Evolutionary conservation across 2,113 vertebrate species (phyloP).

Genomic region (Oncorhynchus mykiss): DNA sequence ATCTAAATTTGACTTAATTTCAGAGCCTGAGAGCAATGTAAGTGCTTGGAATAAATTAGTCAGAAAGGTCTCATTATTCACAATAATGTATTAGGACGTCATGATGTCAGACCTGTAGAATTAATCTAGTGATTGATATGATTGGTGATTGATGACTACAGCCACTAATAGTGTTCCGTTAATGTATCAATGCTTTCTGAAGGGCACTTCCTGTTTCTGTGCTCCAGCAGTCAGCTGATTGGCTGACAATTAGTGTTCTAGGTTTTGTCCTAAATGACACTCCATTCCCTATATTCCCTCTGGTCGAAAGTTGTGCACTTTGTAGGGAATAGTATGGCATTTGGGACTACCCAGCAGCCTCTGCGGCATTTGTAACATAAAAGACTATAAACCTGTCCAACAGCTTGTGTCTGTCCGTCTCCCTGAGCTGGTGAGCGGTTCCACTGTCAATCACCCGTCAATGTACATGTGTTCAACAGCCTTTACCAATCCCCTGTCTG

Average conservation of each 20-base stretch:
- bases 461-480: conserved; percentile 6
- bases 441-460: conserved; percentile 7
- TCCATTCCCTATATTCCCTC: no score
- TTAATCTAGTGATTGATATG: conserved; percentile 37
- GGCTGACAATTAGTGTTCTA: conserved; percentile 29
- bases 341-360: conserved; percentile 5
- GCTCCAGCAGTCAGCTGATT: conserved; percentile 27
- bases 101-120: conserved; percentile 20
- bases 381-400: conserved; percentile 2
- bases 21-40: conserved; percentile 21
- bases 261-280: neutral
- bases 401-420: conserved; percentile 9
- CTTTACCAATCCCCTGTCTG: neutral
- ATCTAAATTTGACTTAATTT: conserved; percentile 21
- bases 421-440: conserved; percentile 2
- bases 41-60: conserved; percentile 18
- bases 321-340: no score
- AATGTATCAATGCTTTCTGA: conserved; percentile 14
- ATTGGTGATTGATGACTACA: conserved; percentile 25
- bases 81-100: conserved; percentile 22
- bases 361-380: conserved; percentile 21
- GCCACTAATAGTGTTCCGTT: conserved; percentile 9
- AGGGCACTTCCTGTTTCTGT: conserved; percentile 24
- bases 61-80: conserved; percentile 8
- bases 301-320: no score